These are phyloP conservation scores for Gephyroberyx darwinii DNA, from an alignment of 2,797 vertebrate species.

Conservation along the genomic window DNA sequence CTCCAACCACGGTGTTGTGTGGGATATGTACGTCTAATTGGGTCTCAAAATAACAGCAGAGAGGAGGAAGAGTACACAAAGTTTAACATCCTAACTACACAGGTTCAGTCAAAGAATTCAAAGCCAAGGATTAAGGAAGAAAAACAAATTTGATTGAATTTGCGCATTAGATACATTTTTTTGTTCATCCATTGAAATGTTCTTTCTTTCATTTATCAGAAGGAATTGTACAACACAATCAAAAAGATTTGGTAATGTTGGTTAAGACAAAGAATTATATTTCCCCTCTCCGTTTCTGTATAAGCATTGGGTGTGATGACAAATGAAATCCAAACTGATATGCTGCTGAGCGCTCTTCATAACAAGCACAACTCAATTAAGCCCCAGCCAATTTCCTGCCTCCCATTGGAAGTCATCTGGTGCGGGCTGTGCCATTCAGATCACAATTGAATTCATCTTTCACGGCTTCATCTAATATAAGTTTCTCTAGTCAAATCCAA, in stretches of 20 bases:
- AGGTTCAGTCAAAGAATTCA: conserved; percentile 38
- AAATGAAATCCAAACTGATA: conserved; percentile 71
- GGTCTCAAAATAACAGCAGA: conserved; percentile 72
- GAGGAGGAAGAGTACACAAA: conserved; percentile 61
- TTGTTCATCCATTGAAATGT: not conserved
- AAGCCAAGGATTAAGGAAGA: conserved; percentile 8
- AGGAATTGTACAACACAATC: not conserved
- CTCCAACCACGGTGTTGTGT: conserved; percentile 69
- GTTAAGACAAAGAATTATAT: not conserved
- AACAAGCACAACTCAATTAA: conserved; percentile 81
- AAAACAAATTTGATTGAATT: conserved; percentile 27
- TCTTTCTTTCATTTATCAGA: not conserved
- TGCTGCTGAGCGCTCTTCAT: conserved; percentile 69
- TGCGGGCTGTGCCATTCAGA: conserved; percentile 73
- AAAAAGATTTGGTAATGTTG: not conserved
- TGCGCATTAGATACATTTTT: conserved; percentile 16
- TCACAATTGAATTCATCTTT: conserved; percentile 83
- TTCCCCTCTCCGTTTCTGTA: conserved; percentile 45
- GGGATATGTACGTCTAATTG: conserved; percentile 79
- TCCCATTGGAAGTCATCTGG: conserved; percentile 68
- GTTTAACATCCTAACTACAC: conserved; percentile 56
- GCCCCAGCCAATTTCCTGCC: conserved; percentile 68
- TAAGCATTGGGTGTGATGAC: conserved; percentile 58
- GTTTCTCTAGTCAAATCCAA: conserved; percentile 80
- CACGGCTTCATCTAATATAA: conserved; percentile 79